Percentiles rank a stretch among this genome's conserved stretches.
Conservation (phyloP, 1,140 invertebrate genomes). For the Drosophila equinoxialis region DNA sequence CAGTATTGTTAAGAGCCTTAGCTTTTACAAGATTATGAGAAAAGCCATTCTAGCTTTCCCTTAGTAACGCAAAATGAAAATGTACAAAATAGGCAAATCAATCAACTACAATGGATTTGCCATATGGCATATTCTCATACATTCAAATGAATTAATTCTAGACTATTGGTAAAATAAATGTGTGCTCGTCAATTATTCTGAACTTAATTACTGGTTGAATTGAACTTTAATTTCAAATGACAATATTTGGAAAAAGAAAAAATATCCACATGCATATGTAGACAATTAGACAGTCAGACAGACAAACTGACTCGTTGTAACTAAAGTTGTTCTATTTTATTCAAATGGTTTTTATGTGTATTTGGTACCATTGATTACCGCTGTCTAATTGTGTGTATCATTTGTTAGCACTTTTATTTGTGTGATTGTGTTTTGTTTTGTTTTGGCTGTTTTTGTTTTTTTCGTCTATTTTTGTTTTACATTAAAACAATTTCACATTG, state of each 20-base stretch:
- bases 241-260: constrained; percentile 6
- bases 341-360: background rate
- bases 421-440: background rate
- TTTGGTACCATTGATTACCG: constrained; percentile 31
- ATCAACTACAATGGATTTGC: background rate
- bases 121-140: background rate
- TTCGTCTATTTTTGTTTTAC: background rate
- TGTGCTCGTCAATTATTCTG: background rate
- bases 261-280: background rate
- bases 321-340: background rate
- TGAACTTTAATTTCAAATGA: constrained; percentile 8
- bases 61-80: background rate
- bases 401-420: constrained; percentile 41
- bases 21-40: no score
- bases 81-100: background rate
- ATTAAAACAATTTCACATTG: constrained; percentile 46
- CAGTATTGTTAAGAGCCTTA: no score
- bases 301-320: background rate
- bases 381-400: constrained; percentile 23
- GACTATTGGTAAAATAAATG: constrained; percentile 4
- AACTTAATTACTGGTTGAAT: constrained; percentile 2
- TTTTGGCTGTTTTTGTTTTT: constrained; percentile 3
- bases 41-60: background rate
- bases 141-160: background rate
- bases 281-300: background rate